Evolutionary conservation across 2,888 invertebrate genomes (phyloP), one percentile per base, ranked within the genome.

Genomic region (Pseudococcus viburni): DNA sequence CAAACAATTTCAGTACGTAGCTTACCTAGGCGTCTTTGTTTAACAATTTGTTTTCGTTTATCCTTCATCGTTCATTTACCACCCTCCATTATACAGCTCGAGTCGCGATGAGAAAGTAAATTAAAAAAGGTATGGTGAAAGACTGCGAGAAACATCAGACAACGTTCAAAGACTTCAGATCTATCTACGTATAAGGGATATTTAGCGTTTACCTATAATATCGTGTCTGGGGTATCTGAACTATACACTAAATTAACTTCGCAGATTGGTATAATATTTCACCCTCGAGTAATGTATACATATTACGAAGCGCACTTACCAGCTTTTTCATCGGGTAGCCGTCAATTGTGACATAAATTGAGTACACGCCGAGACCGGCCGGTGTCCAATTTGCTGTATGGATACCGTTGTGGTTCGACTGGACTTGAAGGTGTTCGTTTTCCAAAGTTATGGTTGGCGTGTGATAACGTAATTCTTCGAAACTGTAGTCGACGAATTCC

Each of bases 301-400:
- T 68, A 68, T 42, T 8, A 9, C 42, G 26, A 33, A 33, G 17
- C 73, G 17, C 73, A 80, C 64, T 89, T 48, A 89, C 89, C 51
- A 89, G 77, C 59, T 89, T 89, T 22, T 84, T 89, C 88, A 95
- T 94, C 11, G 94, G 94, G 90, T 95, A 96, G 48, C 97, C 96
- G 91, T 99, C 98, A 88, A 99, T 94, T 64, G 94, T 95, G 90
- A 98, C 96, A 89, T 96, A 94, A 89, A 99, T 94, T 42, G 96
- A 95, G 92, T 98, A 99, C 91, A 94, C 94, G 12, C 99, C 99
- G n/a, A 96, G 94, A 3, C 95, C 94, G 59, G 96, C 95, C 0
- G 99, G 99, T 8, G 96, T 96, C 99, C 99, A 99, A 86, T 95
- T 94, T 26, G 97, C 97, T 87, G 94, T 94, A 92, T 96, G 96